A percentile compares a stretch with the other conserved stretches of the same genome.
Evolutionary conservation across 2,113 vertebrate species (phyloP).

Genomic region (Pangasianodon hypophthalmus): DNA sequence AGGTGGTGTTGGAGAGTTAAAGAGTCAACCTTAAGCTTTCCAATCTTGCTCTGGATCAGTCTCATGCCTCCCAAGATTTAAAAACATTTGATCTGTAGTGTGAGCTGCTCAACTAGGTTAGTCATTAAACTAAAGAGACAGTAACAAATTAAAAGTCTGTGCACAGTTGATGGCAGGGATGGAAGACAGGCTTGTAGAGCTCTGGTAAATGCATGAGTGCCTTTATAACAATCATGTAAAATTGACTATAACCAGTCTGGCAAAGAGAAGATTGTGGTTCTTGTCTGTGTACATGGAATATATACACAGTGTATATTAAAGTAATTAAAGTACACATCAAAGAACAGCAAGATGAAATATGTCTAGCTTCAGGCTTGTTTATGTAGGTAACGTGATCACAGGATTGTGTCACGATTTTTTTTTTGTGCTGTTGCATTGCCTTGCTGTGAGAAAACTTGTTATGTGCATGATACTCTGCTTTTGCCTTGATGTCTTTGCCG

Average conservation of each 20-base stretch:
- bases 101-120: neutral
- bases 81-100: neutral
- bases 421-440: too few relatives aligned
- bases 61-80: neutral
- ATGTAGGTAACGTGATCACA: neutral
- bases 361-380: neutral
- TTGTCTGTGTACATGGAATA: neutral
- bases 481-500: neutral
- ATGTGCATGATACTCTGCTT: neutral
- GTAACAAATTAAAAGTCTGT: neutral
- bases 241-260: neutral
- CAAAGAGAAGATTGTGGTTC: too few relatives aligned
- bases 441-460: neutral
- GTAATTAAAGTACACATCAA: neutral
- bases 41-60: neutral
- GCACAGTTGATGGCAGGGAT: neutral
- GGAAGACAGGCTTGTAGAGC: neutral
- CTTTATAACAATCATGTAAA: neutral
- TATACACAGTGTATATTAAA: too few relatives aligned
- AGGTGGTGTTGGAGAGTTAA: neutral
- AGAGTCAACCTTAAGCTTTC: neutral
- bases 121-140: neutral
- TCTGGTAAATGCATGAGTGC: neutral
- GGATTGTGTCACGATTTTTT: neutral
- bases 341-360: neutral